Evolutionary conservation across 2,113 vertebrate genomes (phyloP), one percentile per base, ranked within the genome.

Genomic region (Onychostruthus taczanowskii): DNA sequence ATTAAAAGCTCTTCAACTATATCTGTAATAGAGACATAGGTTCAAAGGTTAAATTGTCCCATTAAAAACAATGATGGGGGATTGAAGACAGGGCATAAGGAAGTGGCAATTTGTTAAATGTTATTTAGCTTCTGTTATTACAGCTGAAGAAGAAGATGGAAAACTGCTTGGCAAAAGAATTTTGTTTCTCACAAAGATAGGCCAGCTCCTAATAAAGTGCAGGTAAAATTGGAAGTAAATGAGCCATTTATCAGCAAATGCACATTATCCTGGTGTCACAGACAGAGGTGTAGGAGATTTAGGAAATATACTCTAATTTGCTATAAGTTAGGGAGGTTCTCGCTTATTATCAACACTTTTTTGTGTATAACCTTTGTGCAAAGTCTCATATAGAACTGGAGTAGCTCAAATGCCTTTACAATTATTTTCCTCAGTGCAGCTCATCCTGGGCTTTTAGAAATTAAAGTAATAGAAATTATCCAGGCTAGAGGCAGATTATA

Each of bases 1-100:
- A 63, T 94, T 96, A 91, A 89, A 77, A 53, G 35, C 39, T 69
- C 76, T 92, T 90, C 85, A 86, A 55, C 87, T 89, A 50, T 96
- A 94, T 87, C 85, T 91, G 52, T 80, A 95, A 78, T 55, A 61
- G 44, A 96, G 68, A 87, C 86, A 39, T 20, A 84, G 31, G 92
- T 89, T 93, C 75, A 96, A 91, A 93, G 94, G 86, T 94, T 94
- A 97, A 95, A 77, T 79, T 91, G 86, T 74, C 70, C 85, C 88
- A 82, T 92, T 91, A 88, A 86, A 96, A 92, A 64, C 47, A 79
- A 85, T 64, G 81, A 87, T 81, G 49, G 63, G 14, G 77, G 70
- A 96, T 75, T 87, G 92, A 93, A 94, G 93, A 82, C 81, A 82
- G 61, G 31, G 43, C n/a, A 80, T 23, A 87, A 95, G 93, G 70